These are phyloP conservation scores for Pegea sp. DNA, from an alignment of 23 tunicate species.

Conservation along the genomic window DNA sequence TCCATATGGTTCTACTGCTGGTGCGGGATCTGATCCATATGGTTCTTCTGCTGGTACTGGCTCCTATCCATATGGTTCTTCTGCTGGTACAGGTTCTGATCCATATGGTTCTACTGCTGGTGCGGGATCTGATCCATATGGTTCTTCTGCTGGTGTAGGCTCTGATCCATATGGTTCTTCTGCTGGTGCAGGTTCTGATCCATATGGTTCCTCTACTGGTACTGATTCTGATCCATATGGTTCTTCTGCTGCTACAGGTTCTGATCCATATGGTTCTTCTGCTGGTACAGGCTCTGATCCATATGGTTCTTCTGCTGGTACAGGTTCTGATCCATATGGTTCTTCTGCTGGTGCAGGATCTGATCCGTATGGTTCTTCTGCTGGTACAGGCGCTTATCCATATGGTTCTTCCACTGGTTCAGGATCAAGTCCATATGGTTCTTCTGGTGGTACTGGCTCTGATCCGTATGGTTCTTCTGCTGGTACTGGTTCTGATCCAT, in stretches of 20 bases:
- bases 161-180: not conserved
- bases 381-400: not conserved
- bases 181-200: not conserved
- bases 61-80: no score
- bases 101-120: no score
- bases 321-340: not conserved
- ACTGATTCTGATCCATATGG: not conserved
- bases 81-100: no score
- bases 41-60: no score
- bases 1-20: no score
- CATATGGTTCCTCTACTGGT: not conserved
- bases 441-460: not conserved
- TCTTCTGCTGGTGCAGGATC: not conserved
- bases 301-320: not conserved
- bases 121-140: no score
- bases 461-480: not conserved
- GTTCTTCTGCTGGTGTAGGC: not conserved
- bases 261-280: not conserved
- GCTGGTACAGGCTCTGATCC: not conserved
- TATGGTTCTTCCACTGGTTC: not conserved
- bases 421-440: not conserved
- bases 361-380: constrained; percentile 1
- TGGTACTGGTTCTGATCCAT: not conserved
- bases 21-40: no score
- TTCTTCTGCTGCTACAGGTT: not conserved